Evolutionary conservation across 1,140 invertebrate species (phyloP).

Genomic region (Harpegnathos saltator): DNA sequence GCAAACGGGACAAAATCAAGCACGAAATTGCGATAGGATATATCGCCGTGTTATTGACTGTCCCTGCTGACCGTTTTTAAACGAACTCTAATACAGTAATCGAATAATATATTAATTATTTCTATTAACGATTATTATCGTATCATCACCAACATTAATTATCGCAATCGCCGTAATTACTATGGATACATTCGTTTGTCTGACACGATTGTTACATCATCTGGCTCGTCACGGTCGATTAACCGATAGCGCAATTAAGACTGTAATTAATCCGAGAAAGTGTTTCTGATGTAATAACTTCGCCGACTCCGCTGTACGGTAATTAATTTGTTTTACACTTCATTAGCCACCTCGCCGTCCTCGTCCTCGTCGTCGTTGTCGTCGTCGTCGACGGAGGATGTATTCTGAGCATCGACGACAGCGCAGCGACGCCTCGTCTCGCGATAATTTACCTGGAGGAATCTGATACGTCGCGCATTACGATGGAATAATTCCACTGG

Average conservation of each 20-base stretch:
- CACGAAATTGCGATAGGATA: background rate
- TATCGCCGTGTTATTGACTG: background rate
- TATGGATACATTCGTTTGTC: conserved; percentile 19
- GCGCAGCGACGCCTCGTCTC: no score
- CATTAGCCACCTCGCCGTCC: conserved; percentile 26
- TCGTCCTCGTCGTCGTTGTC: background rate
- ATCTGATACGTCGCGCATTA: no score
- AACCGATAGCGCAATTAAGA: conserved; percentile 58
- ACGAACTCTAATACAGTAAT: background rate
- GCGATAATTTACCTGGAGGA: no score
- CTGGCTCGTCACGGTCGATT: conserved; percentile 29
- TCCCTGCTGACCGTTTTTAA: background rate
- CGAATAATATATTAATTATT: conserved; percentile 25
- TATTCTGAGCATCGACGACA: conserved; percentile 24
- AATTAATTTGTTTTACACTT: conserved; percentile 56
- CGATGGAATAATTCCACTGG: no score
- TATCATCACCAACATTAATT: conserved; percentile 32
- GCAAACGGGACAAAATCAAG: background rate
- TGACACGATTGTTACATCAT: conserved; percentile 39
- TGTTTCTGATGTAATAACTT: background rate
- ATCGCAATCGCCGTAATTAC: conserved; percentile 11
- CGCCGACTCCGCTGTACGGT: background rate
- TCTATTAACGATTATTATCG: conserved; percentile 35
- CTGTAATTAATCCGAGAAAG: conserved; percentile 46
- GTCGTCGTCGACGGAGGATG: background rate